Evolutionary conservation across 53 echinoderm and acorn worm genomes (phyloP).

Genomic region (Paracentrotus lividus): DNA sequence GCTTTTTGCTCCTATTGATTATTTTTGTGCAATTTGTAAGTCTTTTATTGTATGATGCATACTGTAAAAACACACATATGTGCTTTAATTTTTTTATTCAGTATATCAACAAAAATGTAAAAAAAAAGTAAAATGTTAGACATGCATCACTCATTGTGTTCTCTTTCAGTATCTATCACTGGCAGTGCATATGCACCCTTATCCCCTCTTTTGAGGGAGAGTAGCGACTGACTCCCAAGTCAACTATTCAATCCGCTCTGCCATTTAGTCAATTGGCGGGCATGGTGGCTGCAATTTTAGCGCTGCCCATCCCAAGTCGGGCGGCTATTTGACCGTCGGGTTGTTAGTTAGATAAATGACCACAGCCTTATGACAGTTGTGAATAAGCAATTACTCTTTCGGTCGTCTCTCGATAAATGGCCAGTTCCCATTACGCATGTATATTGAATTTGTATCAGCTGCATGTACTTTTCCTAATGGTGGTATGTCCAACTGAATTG

Average conservation of each 20-base stretch:
- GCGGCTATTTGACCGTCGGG: conserved; percentile 31
- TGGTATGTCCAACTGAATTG: background rate
- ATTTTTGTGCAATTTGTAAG: too few relatives aligned
- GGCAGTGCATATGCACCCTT: background rate
- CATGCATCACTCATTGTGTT: background rate
- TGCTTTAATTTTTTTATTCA: too few relatives aligned
- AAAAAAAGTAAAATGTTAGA: background rate
- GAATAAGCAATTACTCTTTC: conserved; percentile 30
- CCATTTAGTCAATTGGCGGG: conserved; percentile 47
- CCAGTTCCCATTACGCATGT: conserved; percentile 27
- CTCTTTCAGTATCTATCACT: background rate
- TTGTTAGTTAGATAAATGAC: conserved; percentile 50
- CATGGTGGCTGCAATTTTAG: conserved; percentile 38
- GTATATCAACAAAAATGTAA: too few relatives aligned
- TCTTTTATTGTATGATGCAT: too few relatives aligned
- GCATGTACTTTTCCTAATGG: conserved; percentile 1
- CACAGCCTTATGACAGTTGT: conserved; percentile 48
- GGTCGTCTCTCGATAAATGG: conserved; percentile 8
- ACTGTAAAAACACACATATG: too few relatives aligned
- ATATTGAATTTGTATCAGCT: conserved; percentile 22
- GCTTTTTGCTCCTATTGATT: too few relatives aligned
- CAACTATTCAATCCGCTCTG: conserved; percentile 37
- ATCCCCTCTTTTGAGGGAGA: background rate
- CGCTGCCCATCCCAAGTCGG: conserved; percentile 25
- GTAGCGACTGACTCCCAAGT: conserved; percentile 32